These are phyloP conservation scores for Neolamprologus longior DNA, from an alignment of 2,113 vertebrate species.

Conservation along the genomic window DNA sequence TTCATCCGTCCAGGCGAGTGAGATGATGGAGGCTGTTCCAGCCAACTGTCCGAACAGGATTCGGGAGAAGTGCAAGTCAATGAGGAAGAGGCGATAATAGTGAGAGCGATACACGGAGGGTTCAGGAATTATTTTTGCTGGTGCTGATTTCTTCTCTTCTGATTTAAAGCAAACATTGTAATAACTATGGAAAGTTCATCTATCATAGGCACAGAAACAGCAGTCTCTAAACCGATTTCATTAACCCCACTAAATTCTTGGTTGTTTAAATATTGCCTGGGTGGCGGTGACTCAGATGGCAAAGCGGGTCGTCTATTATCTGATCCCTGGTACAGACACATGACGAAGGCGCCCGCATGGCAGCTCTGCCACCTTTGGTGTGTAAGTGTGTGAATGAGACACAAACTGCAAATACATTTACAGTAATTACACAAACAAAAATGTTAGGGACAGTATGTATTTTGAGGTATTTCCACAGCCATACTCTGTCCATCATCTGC, in stretches of 20 bases:
- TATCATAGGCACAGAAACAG: neutral
- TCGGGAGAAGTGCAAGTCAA: neutral
- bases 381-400: rapidly evolving
- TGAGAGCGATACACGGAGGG: rapidly evolving
- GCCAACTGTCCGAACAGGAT: neutral
- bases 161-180: too few species aligned
- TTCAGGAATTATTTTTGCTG: neutral
- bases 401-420: neutral
- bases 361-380: neutral
- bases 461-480: neutral
- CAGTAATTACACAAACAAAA: neutral
- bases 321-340: neutral
- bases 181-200: neutral
- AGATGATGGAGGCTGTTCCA: slow-evolving; percentile 12
- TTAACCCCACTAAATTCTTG: rapidly evolving
- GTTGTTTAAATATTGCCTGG: neutral
- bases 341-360: neutral
- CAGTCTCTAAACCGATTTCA: neutral
- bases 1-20: neutral
- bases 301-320: neutral
- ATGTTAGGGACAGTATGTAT: rapidly evolving
- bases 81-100: neutral
- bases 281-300: neutral
- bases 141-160: neutral
- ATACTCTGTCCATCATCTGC: neutral